phyloP scores from a whole-genome alignment of 2,888 invertebrate genomes.

The Seira sanloemensis region DNA sequence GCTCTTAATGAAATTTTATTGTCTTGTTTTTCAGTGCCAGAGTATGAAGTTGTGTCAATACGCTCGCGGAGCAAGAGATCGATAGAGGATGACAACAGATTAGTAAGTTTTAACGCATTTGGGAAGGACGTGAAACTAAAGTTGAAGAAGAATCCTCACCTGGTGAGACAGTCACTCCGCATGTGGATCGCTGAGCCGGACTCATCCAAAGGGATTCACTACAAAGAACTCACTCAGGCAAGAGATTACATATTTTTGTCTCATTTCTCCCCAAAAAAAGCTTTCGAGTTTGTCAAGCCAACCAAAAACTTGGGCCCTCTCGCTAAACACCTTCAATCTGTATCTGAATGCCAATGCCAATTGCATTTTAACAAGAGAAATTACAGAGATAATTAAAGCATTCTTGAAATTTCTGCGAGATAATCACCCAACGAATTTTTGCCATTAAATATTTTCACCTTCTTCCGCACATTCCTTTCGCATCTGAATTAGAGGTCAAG shows the following conservation, averaged over 20 bases:
- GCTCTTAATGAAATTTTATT: background rate
- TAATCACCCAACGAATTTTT: too few relatives aligned
- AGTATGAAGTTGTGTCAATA: conserved; percentile 89
- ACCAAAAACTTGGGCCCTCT: background rate
- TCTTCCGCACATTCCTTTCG: background rate
- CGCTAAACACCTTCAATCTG: background rate
- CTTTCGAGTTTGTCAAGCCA: background rate
- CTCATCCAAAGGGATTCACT: conserved; percentile 84
- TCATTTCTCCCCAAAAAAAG: background rate
- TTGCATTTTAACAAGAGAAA: too few relatives aligned
- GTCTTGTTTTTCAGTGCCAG: conserved; percentile 81
- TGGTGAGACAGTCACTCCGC: conserved; percentile 84
- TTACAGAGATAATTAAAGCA: conserved; percentile 21
- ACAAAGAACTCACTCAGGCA: conserved; percentile 86
- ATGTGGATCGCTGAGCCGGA: conserved; percentile 86
- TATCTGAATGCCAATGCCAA: background rate
- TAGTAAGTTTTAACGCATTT: conserved; percentile 87
- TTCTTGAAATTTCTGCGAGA: background rate
- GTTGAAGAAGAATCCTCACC: conserved; percentile 85
- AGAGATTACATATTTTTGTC: conserved; percentile 74
- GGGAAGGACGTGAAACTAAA: conserved; percentile 85
- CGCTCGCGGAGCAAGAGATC: conserved; percentile 75
- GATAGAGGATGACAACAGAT: conserved; percentile 79
- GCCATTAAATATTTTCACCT: background rate
- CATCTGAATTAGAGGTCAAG: background rate